Base-by-base conservation (phyloP, 1,140 invertebrate species). In the Zelostemma sp. region DNA sequence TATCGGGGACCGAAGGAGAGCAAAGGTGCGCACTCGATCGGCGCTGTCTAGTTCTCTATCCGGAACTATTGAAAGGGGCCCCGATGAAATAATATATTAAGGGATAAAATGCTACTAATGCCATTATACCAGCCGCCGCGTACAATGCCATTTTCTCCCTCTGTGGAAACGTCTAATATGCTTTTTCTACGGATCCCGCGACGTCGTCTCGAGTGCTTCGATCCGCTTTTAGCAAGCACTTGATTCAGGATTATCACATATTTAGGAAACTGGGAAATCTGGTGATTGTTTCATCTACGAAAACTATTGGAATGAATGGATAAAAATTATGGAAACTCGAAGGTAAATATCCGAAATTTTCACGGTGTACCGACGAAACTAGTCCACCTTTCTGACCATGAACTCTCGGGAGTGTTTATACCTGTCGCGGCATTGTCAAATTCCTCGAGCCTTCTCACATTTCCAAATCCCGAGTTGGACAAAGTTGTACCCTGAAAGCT, bases 51-150 rank as follows among this genome's bases (percentile, higher is more conserved):
- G 46, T 55, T 67, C 6, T 35, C 18, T 49, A 47, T 68, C 43
- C 69, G 56, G 72, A 67, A 76, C 76, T 80, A 83, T 83, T 81
- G 75, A 80, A 80, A 74, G 77, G 72, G 61, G 78, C 66, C 49
- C 73, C 74, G 58, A 54, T 75, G 72, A 75, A 82, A 85, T 83
- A 84, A 85, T 83, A 84, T 77, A 83, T 85, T 82, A 85, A 80
- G 77, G 81, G 79, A 74, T 74, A 81, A 83, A 81, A 83, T 76
- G 75, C 74, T 77, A 64, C 77, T 85, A 84, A 85, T 84, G 75
- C 83, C 61, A 77, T 80, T 82, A 72, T 80, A 71, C 18, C 50
- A 19, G 35, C 62, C 50, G 47, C 66, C 14, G 41, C 14, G 66
- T 48, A 79, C 79, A 79, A 80, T 78, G 61, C 58, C 51, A 60